These are phyloP conservation scores for Antedon bifida DNA, from an alignment of 35 echinoderm and acorn worm genomes.

Conservation along the genomic window DNA sequence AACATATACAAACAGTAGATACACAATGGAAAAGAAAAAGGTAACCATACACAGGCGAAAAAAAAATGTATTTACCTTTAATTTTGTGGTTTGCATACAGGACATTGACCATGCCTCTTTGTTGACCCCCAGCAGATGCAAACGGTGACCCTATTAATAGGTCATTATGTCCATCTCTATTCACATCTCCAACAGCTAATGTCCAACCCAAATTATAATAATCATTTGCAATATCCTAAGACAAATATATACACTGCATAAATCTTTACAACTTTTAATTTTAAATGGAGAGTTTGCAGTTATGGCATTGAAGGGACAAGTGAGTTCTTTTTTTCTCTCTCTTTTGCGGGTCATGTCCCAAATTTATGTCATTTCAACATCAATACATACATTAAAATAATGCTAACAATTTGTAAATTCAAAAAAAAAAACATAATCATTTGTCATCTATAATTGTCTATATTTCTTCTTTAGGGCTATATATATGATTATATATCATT, in stretches of 20 bases:
- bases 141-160: slow-evolving; percentile 56
- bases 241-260: no score
- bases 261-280: neutral
- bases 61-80: slow-evolving; percentile 6
- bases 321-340: no score
- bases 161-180: slow-evolving; percentile 40
- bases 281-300: neutral
- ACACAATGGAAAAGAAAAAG: neutral
- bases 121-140: slow-evolving; percentile 8
- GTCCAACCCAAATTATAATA: slow-evolving; percentile 52
- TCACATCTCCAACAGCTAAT: slow-evolving; percentile 35
- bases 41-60: no score
- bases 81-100: neutral
- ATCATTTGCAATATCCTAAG: neutral
- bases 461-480: no score
- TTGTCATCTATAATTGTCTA: no score
- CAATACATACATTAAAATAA: no score
- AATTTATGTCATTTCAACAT: no score
- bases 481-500: no score
- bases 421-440: no score
- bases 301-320: no score
- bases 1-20: neutral
- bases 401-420: no score
- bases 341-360: no score
- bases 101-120: slow-evolving; percentile 37